phyloP scores from a whole-genome alignment of 1,140 invertebrate species.

The Anastrepha obliqua region DNA sequence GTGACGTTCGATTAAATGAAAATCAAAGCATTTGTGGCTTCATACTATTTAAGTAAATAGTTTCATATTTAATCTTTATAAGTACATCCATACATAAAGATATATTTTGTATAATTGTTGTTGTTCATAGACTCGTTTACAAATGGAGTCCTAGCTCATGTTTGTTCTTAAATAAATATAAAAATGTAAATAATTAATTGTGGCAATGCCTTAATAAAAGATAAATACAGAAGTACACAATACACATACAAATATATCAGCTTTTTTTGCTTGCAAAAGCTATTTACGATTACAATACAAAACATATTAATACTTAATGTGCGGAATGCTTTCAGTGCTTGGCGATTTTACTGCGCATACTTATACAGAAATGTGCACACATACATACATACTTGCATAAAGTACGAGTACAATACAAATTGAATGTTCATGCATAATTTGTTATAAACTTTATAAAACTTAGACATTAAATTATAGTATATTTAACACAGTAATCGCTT shows the following conservation, averaged over 20 bases:
- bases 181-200: conserved; percentile 1
- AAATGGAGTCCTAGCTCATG: not conserved
- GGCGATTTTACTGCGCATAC: not conserved
- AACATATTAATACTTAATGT: conserved; percentile 21
- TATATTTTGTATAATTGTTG: conserved; percentile 30
- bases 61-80: conserved; percentile 35
- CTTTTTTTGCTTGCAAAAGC: too few relatives aligned
- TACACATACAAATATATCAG: not conserved
- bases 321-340: conserved; percentile 1
- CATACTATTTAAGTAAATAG: conserved; percentile 39
- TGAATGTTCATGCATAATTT: not conserved
- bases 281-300: not conserved
- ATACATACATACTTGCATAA: not conserved
- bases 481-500: conserved; percentile 30
- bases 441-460: too few relatives aligned
- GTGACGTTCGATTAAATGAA: not conserved
- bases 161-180: conserved; percentile 38
- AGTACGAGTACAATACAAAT: not conserved
- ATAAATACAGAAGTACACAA: not conserved
- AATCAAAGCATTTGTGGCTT: not conserved
- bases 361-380: not conserved
- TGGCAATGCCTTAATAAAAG: not conserved
- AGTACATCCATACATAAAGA: conserved; percentile 41
- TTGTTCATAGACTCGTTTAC: conserved; percentile 20
- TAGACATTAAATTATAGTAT: not conserved